Base-by-base conservation (phyloP, 1,140 invertebrate species). In the Armadillidium nasatum region DNA sequence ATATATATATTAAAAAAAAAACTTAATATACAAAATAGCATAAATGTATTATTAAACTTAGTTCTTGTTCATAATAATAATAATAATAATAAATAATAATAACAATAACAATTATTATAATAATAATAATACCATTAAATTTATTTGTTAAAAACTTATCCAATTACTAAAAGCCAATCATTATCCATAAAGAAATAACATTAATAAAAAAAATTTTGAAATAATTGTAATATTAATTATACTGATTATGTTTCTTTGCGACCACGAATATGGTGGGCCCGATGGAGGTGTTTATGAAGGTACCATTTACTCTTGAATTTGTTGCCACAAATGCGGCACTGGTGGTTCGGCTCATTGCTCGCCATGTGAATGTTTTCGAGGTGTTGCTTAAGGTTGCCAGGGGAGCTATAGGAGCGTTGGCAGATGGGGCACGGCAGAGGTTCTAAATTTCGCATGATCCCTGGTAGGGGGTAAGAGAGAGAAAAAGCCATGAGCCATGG, bases 241-340 rank as follows among this genome's bases (percentile, higher is more conserved):
- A n/a, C n/a, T n/a, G n/a, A 21, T 74, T 22, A 78, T 46, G 75
- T 77, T 44, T 80, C 79, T 76, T 80, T 80, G 76, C 79, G 76
- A 67, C 79, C 79, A 69, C 79, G 74, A 71, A 80, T 80, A 75
- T 80, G 79, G 73, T 80, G 79, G 72, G 79, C 79, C 50, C 79
- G 79, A 75, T 80, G 79, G 67, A 80, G 79, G 75, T 80, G 79
- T 69, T 80, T 80, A 77, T 80, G 79, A 66, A 80, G 79, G 73
- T 80, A 80, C 79, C 79, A 80, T 77, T 80, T 80, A 77, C 79
- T 80, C 79, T 80, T 80, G 79, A 80, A 80, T 76, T 80, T 80
- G 76, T 80, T 80, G 75, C 77, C 77, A 74, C 79, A 80, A 73
- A 80, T 80, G 75, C 79, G 79, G 75, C 79, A 80, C 70, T 80